Percentiles rank a stretch among this genome's conserved stretches.
Conservation (phyloP, 2,113 vertebrate species). For the Mus musculus region GRCm39 chr8:90371501-90372000, state of each 20-base stretch:
- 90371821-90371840: not conserved
- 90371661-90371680: not conserved
- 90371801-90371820: not conserved
- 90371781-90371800: accelerated
- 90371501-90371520: accelerated
- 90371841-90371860: too few relatives aligned
- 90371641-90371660: not conserved
- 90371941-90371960: too few relatives aligned
- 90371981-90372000: not conserved
- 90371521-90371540: not conserved
- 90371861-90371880: not conserved
- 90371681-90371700: accelerated
- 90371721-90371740: not conserved
- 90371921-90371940: not conserved
- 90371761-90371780: not conserved
- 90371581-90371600: too few relatives aligned
- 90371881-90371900: not conserved
- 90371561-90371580: not conserved
- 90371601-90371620: too few relatives aligned
- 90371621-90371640: not conserved
- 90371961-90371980: not conserved
- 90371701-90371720: not conserved
- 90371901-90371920: not conserved
- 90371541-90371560: not conserved
- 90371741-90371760: not conserved